Percentiles rank a stretch among this genome's conserved stretches.
Conservation (phyloP, 2,113 vertebrate genomes). For the Telmatochromis brichardi region DNA sequence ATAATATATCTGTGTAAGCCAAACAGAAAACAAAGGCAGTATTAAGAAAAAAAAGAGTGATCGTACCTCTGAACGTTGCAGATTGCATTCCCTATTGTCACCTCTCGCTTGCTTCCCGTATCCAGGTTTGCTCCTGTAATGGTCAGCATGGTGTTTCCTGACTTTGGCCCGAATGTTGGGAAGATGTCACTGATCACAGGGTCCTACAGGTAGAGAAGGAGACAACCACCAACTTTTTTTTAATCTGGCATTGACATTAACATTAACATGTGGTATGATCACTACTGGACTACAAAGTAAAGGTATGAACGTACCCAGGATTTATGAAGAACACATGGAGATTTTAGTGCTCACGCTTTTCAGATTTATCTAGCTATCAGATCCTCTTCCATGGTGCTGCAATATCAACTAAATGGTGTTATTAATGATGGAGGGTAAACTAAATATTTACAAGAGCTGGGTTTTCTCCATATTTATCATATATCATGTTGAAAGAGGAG, state of each 20-base stretch:
- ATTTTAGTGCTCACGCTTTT: background rate
- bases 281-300: background rate
- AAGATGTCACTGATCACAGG: constrained; percentile 83
- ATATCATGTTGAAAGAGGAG: background rate
- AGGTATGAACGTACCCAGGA: background rate
- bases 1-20: background rate
- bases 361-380: background rate
- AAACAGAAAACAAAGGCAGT: background rate
- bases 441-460: background rate
- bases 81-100: constrained; percentile 79
- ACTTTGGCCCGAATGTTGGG: constrained; percentile 86
- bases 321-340: background rate
- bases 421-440: background rate
- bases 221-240: background rate
- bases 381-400: background rate
- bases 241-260: background rate
- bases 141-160: constrained; percentile 87
- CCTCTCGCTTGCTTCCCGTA: constrained; percentile 78
- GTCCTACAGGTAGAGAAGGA: constrained; percentile 65
- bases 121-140: constrained; percentile 82
- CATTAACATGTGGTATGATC: background rate
- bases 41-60: background rate
- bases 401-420: background rate
- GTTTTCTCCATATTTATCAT: background rate
- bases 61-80: constrained; percentile 85